Conservation (phyloP, 2,113 vertebrate species). For the Sorex araneus region DNA sequence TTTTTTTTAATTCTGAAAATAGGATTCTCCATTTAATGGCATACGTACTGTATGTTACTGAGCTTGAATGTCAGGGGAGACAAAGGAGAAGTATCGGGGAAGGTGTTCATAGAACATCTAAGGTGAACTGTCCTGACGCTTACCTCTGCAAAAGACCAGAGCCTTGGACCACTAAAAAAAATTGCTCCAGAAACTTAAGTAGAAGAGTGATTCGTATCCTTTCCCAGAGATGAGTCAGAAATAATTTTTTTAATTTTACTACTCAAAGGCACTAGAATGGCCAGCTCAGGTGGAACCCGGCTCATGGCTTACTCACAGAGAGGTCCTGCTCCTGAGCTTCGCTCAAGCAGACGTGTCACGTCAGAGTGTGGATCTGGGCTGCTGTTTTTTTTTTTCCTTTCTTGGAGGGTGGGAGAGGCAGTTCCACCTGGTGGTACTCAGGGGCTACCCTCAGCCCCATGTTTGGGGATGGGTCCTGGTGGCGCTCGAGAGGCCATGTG, state of each 20-base stretch:
- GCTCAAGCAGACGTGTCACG: background rate
- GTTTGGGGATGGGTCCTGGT: no score
- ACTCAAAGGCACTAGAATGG: background rate
- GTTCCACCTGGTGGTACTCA: no score
- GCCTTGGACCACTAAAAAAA: constrained; percentile 5
- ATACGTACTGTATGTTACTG: constrained; percentile 66
- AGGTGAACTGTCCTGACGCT: background rate
- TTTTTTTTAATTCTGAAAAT: constrained; percentile 63
- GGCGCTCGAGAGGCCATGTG: no score
- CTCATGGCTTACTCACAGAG: background rate
- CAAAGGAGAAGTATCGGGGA: constrained; percentile 49
- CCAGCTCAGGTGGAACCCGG: background rate
- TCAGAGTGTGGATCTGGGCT: no score
- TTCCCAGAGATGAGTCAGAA: background rate
- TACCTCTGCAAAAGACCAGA: background rate
- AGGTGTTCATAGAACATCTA: background rate
- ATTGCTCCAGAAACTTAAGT: accelerated
- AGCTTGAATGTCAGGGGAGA: constrained; percentile 70
- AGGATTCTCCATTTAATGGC: constrained; percentile 56
- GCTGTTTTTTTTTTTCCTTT: no score
- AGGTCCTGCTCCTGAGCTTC: background rate
- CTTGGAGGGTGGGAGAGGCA: no score
- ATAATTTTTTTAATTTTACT: constrained; percentile 8
- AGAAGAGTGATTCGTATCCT: background rate
- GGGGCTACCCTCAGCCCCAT: no score